phyloP scores from a whole-genome alignment of 2,797 vertebrate genomes.

The Tauraco hartlaubi region DNA sequence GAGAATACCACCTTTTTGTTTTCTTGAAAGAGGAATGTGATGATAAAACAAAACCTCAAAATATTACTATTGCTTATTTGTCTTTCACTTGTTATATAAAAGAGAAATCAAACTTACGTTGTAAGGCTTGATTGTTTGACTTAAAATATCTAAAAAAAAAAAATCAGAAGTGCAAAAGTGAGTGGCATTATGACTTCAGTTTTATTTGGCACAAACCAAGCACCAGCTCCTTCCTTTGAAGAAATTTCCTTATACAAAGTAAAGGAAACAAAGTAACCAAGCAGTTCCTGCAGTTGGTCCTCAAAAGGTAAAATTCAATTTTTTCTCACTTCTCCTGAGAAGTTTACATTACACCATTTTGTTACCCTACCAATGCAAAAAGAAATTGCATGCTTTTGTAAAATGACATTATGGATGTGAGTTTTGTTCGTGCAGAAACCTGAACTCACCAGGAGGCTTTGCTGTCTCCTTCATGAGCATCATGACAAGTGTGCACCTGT shows the following conservation, averaged over 20 bases:
- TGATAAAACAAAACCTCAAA: background rate
- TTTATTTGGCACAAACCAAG: background rate
- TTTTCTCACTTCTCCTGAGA: background rate
- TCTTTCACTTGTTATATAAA: background rate
- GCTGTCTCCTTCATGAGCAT: background rate
- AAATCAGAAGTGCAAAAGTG: background rate
- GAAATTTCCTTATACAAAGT: background rate
- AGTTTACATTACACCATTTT: background rate
- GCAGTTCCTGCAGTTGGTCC: background rate
- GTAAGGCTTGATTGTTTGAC: slow-evolving; percentile 91
- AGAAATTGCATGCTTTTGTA: background rate
- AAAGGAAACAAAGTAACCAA: background rate
- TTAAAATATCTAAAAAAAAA: slow-evolving; percentile 89
- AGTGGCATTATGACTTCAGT: background rate
- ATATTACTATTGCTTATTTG: background rate
- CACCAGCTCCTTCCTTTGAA: background rate
- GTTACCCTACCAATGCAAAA: background rate
- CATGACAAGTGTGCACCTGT: background rate
- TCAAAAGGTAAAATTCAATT: background rate
- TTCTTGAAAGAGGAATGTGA: background rate
- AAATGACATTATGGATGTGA: background rate
- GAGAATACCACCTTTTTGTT: background rate
- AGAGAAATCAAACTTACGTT: slow-evolving; percentile 86
- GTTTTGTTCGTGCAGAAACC: background rate
- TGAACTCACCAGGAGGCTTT: background rate